Base-by-base conservation (phyloP, 2,888 invertebrate species). In the Meandrusa payeni region DNA sequence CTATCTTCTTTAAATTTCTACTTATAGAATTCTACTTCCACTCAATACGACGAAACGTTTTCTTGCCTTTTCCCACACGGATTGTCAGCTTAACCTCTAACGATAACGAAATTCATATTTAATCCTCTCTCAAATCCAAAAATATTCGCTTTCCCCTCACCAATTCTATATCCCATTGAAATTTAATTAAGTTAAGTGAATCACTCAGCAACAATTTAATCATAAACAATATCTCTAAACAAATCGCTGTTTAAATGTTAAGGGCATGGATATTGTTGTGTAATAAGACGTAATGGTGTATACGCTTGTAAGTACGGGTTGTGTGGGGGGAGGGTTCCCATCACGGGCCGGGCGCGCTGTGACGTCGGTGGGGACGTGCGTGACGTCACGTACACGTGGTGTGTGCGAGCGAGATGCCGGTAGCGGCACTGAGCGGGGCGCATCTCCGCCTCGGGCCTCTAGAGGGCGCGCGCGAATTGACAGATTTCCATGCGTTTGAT, bases 331-430 rank as follows among this genome's bases (percentile, higher is more conserved):
- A 56, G 54, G 54, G 59, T 57, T 59, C 54, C 52, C 46, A 32
- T 54, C 50, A 51, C 54, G 56, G 53, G 50, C 40, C 47, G 33
- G 39, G 66, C 64, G 67, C 61, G 63, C 58, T 48, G 65, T 82
- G 83, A 80, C 81, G 82, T 80, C 65, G 62, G 53, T 57, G 59
- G 64, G 62, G 63, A 63, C 61, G 72, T 54, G 68, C 51, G 57
- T 79, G 76, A 81, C 82, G 80, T 81, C 81, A 82, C 70, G 52
- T 63, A 75, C 82, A 82, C 82, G 82, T 79, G 82, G 76, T 59
- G 77, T 67, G 74, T 52, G 70, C 64, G 76, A 78, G 57, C 57
- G 71, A 61, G 81, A 76, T 59, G 55, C 59, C 50, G 54, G 53
- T 51, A 52, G 41, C 34, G 47, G 57, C 59, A 53, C 52, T 52